These are phyloP conservation scores for Oreohelix idahoensis DNA, from an alignment of 1,140 invertebrate genomes.

Conservation along the genomic window DNA sequence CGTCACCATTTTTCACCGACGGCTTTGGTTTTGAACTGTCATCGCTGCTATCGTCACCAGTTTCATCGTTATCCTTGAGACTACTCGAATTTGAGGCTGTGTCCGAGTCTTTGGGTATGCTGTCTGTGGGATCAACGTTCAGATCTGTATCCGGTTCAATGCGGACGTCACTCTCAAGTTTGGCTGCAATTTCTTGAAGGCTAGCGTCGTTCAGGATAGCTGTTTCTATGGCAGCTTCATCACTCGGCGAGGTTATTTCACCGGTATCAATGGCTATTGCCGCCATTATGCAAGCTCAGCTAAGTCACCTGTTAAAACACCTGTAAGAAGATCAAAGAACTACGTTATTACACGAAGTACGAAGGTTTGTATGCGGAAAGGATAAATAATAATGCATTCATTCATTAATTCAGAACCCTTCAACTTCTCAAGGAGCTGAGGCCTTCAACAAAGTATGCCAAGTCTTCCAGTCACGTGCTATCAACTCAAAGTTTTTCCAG, in stretches of 20 bases:
- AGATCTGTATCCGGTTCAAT: slow-evolving; percentile 35
- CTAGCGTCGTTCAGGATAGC: slow-evolving; percentile 20
- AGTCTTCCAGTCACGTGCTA: too few species aligned
- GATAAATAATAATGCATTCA: too few species aligned
- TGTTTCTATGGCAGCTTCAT: slow-evolving; percentile 26
- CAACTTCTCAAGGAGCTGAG: too few species aligned
- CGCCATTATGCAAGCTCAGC: too few species aligned
- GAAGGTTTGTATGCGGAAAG: too few species aligned
- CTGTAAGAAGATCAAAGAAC: too few species aligned
- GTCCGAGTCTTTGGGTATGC: slow-evolving; percentile 42
- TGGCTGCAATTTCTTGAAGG: slow-evolving; percentile 26
- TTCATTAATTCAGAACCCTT: too few species aligned
- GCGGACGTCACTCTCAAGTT: slow-evolving; percentile 38
- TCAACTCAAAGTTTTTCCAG: too few species aligned
- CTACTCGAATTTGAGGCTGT: slow-evolving; percentile 43
- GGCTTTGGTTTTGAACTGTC: slow-evolving; percentile 20
- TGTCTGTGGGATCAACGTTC: background rate
- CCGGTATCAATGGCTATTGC: background rate
- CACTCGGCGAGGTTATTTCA: background rate
- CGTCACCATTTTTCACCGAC: background rate
- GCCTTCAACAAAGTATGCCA: too few species aligned
- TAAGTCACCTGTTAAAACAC: too few species aligned
- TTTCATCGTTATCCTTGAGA: slow-evolving; percentile 30
- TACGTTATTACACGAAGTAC: too few species aligned
- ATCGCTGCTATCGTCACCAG: slow-evolving; percentile 28